A percentile compares a stretch with the other conserved stretches of the same genome.
Conservation (phyloP, 2,888 invertebrate species). For the Kuschelorhynchus macadamiae region DNA sequence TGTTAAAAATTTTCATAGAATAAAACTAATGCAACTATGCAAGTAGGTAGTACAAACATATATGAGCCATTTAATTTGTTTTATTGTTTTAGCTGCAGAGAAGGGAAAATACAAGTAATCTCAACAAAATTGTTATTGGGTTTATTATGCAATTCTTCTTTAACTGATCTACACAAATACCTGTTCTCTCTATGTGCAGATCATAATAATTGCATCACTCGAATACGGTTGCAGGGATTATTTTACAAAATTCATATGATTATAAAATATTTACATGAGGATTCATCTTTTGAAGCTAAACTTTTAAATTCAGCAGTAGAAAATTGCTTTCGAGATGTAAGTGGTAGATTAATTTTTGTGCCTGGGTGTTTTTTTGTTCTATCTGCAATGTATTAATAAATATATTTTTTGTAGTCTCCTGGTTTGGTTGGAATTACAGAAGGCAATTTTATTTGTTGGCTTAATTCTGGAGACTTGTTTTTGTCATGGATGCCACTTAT, state of each 20-base stretch:
- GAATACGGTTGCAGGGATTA: slow-evolving; percentile 74
- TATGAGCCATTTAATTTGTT: no score
- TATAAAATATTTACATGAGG: slow-evolving; percentile 76
- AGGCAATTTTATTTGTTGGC: slow-evolving; percentile 79
- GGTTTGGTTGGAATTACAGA: slow-evolving; percentile 79
- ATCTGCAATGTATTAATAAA: no score
- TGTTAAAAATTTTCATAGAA: no score
- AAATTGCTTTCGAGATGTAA: slow-evolving; percentile 81
- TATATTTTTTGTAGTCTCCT: slow-evolving; percentile 74
- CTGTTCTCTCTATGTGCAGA: slow-evolving; percentile 81
- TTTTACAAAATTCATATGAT: slow-evolving; percentile 76
- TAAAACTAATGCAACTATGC: no score
- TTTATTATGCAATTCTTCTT: slow-evolving; percentile 76
- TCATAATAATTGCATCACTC: slow-evolving; percentile 82
- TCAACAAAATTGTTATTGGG: slow-evolving; percentile 79
- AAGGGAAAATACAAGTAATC: slow-evolving; percentile 76
- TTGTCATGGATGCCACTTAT: slow-evolving; percentile 78
- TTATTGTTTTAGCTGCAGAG: slow-evolving; percentile 71
- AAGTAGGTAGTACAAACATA: no score
- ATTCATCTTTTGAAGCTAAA: slow-evolving; percentile 74
- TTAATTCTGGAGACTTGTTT: slow-evolving; percentile 74
- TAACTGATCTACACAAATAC: slow-evolving; percentile 76
- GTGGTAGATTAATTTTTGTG: slow-evolving; percentile 25
- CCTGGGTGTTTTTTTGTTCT: no score
- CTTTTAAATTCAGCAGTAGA: slow-evolving; percentile 78